These are phyloP conservation scores for Girardinus metallicus DNA, from an alignment of 2,797 vertebrate species.

Conservation along the genomic window DNA sequence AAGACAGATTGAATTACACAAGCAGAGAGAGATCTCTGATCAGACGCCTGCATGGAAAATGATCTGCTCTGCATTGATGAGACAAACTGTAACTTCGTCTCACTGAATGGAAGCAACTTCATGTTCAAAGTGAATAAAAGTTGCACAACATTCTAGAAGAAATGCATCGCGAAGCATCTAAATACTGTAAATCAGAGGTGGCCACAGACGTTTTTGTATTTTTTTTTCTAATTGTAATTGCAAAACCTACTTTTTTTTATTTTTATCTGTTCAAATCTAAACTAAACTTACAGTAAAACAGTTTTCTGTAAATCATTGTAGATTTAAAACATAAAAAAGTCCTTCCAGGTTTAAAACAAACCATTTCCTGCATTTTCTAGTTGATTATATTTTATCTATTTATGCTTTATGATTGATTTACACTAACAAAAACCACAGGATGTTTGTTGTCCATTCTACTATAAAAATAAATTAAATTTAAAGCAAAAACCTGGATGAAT, in stretches of 20 bases:
- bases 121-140: conserved; percentile 5
- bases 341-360: background rate
- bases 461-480: background rate
- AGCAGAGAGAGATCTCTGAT: conserved; percentile 50
- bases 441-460: background rate
- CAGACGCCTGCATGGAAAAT: conserved; percentile 57
- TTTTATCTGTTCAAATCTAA: background rate
- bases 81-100: conserved; percentile 41
- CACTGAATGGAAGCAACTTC: conserved; percentile 33
- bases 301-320: background rate
- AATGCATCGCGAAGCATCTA: background rate
- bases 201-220: too few species aligned
- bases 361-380: background rate
- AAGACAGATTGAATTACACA: conserved; percentile 53
- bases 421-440: background rate
- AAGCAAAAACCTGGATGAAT: background rate
- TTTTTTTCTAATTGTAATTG: background rate
- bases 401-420: background rate
- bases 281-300: background rate
- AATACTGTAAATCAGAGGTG: background rate
- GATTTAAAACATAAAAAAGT: background rate
- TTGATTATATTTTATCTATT: background rate
- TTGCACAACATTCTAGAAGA: conserved; percentile 5
- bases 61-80: conserved; percentile 24
- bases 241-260: background rate